Percentiles rank a stretch among this genome's conserved stretches.
phyloP scores from a whole-genome alignment of 2,113 vertebrate species.

The Bujurquina vittata region DNA sequence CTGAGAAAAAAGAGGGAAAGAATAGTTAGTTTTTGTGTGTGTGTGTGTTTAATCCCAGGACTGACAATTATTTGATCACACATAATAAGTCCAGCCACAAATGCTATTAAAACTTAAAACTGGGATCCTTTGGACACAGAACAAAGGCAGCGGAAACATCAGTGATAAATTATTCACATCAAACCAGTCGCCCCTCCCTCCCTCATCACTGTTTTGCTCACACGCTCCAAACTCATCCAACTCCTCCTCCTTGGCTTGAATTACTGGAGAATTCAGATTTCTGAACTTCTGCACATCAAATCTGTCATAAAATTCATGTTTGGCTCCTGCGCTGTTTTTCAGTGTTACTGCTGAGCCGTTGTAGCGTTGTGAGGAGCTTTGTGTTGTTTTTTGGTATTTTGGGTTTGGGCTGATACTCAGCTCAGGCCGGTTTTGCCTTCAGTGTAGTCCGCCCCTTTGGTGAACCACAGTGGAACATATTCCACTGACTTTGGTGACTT shows the following conservation, averaged over 20 bases:
- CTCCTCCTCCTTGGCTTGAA: slow-evolving; percentile 45
- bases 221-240: slow-evolving; percentile 63
- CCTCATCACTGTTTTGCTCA: slow-evolving; percentile 64
- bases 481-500: background rate
- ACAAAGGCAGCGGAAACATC: slow-evolving; percentile 78
- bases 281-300: slow-evolving; percentile 27
- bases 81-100: slow-evolving; percentile 79
- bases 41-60: slow-evolving; percentile 64
- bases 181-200: slow-evolving; percentile 66
- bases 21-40: slow-evolving; percentile 51
- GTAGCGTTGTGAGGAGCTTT: background rate
- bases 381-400: background rate
- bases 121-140: slow-evolving; percentile 74
- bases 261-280: slow-evolving; percentile 36
- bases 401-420: background rate
- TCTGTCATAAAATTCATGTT: slow-evolving; percentile 9
- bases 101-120: slow-evolving; percentile 78
- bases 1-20: slow-evolving; percentile 52
- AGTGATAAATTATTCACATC: slow-evolving; percentile 82
- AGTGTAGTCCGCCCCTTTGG: background rate
- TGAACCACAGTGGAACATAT: background rate
- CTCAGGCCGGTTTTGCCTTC: background rate
- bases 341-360: background rate
- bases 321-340: background rate
- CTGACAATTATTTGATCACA: slow-evolving; percentile 80